These are phyloP conservation scores for Syngnathus typhle DNA, from an alignment of 2,113 vertebrate genomes.

Conservation along the genomic window DNA sequence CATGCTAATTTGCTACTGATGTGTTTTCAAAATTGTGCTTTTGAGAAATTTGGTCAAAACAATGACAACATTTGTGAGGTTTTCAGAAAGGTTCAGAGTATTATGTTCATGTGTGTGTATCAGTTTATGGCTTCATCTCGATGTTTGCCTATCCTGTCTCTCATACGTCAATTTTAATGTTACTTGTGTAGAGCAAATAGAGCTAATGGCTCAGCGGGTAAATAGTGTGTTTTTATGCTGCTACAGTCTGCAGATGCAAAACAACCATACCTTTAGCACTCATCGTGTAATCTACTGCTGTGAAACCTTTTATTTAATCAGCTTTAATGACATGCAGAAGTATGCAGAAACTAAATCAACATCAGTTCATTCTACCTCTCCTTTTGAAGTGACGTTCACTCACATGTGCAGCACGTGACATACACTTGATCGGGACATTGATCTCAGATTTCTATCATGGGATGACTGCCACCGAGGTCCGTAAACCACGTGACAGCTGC, in stretches of 20 bases:
- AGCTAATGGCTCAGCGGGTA: not conserved
- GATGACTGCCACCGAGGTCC: conserved; percentile 40
- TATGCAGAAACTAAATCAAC: conserved; percentile 17
- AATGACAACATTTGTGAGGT: too few species aligned
- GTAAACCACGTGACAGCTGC: not conserved
- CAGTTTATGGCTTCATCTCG: too few species aligned
- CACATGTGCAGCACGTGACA: conserved; percentile 21
- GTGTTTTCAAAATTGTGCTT: not conserved
- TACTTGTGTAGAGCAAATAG: conserved; percentile 10
- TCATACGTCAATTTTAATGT: not conserved
- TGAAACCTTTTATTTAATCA: not conserved
- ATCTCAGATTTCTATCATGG: conserved; percentile 29
- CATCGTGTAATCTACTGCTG: not conserved
- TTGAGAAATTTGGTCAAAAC: not conserved
- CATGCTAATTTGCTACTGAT: not conserved
- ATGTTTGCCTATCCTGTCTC: not conserved
- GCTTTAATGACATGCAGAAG: not conserved
- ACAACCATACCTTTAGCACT: not conserved
- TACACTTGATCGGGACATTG: conserved; percentile 19
- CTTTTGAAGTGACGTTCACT: too few species aligned
- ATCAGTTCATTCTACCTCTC: conserved; percentile 6
- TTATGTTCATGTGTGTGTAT: too few species aligned
- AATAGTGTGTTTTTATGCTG: not conserved
- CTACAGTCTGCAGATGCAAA: not conserved
- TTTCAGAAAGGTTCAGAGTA: too few species aligned